Evolutionary conservation across 2,888 invertebrate species (phyloP).

Genomic region (Cylindroiulus punctatus): DNA sequence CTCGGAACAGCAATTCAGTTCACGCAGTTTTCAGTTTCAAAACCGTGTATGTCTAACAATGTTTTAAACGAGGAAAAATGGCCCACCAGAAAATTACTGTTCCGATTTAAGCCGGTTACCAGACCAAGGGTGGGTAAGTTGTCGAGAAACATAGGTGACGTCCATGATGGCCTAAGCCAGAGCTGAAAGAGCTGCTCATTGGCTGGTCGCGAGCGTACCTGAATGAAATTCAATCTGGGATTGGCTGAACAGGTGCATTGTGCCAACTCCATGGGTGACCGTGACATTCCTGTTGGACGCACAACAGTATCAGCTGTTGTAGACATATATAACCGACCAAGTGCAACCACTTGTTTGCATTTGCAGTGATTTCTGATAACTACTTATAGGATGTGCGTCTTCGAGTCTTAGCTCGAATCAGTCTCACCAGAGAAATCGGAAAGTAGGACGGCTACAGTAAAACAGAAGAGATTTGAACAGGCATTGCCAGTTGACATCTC

Average conservation of each 20-base stretch:
- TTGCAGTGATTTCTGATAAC: neutral
- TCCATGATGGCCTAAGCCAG: neutral
- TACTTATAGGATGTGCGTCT: neutral
- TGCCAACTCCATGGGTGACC: slow-evolving; percentile 44
- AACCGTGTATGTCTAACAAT: neutral
- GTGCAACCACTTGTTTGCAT: neutral
- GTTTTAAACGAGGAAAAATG: neutral
- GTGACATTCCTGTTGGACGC: slow-evolving; percentile 42
- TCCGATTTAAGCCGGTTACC: neutral
- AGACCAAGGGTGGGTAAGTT: neutral
- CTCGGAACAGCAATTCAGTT: neutral
- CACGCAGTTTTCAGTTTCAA: neutral
- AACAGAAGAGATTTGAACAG: neutral
- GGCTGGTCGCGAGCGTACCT: neutral
- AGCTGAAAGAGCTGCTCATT: neutral
- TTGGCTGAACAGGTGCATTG: neutral
- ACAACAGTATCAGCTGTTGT: neutral
- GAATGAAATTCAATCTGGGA: slow-evolving; percentile 12
- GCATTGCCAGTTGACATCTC: neutral
- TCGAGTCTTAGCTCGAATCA: neutral
- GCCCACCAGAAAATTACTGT: neutral
- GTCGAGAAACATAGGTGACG: neutral
- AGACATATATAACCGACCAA: neutral
- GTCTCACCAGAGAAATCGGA: neutral
- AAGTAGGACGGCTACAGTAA: neutral